Conservation (phyloP, 53 echinoderm and acorn worm genomes). For the Pentamera pediparva region DNA sequence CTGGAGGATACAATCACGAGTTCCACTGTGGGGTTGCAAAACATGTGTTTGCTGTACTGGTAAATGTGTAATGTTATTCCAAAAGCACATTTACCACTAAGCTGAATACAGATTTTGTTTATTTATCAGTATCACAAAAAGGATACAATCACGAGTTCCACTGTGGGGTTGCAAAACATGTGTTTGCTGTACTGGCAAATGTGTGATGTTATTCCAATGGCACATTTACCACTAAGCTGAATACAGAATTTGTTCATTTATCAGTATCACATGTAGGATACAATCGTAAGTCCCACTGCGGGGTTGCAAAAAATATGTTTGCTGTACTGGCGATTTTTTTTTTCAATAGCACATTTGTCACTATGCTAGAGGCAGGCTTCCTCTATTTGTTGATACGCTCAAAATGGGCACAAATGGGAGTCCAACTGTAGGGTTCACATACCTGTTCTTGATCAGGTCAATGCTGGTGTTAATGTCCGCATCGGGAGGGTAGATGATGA, state of each 20-base stretch:
- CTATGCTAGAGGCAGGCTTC: neutral
- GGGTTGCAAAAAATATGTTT: neutral
- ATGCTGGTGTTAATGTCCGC: conserved; percentile 78
- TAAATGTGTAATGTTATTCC: neutral
- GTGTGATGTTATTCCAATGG: neutral
- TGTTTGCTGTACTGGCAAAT: neutral
- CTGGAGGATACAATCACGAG: no score
- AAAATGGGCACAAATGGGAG: no score
- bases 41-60: neutral
- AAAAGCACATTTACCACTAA: neutral
- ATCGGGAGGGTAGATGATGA: conserved; percentile 96
- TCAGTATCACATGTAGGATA: no score
- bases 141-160: no score
- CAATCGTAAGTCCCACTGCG: neutral
- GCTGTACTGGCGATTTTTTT: neutral
- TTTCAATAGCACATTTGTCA: neutral
- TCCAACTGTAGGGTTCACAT: no score
- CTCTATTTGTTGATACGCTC: neutral
- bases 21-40: neutral
- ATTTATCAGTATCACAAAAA: neutral
- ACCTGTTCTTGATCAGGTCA: conserved; percentile 95
- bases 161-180: neutral
- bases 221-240: neutral
- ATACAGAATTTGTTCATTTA: neutral
- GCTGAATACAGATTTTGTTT: neutral